phyloP scores from a whole-genome alignment of 2,113 vertebrate species.

The Dipodomys ordii region DNA sequence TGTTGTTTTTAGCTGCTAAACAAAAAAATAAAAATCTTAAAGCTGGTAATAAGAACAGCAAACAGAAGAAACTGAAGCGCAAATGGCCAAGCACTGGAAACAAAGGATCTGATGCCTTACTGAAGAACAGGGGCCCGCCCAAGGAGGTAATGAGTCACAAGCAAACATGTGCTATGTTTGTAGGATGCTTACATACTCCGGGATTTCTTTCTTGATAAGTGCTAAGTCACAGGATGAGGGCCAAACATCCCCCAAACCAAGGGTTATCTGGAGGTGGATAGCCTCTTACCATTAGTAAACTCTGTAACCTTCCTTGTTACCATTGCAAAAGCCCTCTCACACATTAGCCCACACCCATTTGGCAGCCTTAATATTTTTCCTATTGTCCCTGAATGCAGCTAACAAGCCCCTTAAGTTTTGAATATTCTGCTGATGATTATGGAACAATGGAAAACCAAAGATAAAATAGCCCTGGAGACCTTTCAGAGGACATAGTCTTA shows the following conservation, averaged over 20 bases:
- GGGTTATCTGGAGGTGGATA: background rate
- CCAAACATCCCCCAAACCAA: background rate
- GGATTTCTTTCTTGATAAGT: background rate
- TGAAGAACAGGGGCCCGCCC: constrained; percentile 84
- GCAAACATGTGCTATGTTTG: background rate
- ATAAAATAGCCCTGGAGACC: background rate
- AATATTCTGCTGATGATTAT: background rate
- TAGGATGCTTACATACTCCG: background rate
- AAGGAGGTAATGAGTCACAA: constrained; percentile 69
- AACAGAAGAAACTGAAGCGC: constrained; percentile 93
- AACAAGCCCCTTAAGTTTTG: background rate
- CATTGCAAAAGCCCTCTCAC: background rate
- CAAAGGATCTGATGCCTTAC: constrained; percentile 78
- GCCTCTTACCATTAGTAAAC: rapidly evolving
- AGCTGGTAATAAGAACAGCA: constrained; percentile 91
- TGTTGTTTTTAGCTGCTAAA: constrained; percentile 88
- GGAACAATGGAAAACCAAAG: background rate
- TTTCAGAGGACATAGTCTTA: background rate
- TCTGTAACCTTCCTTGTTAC: background rate
- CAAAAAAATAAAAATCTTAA: constrained; percentile 91
- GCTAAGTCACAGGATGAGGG: background rate
- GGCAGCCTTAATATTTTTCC: background rate
- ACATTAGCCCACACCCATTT: background rate
- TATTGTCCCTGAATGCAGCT: too few species aligned
- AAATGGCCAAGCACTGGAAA: constrained; percentile 92